A percentile compares a stretch with the other conserved stretches of the same genome.
Conservation (phyloP, 37 sponge, comb jelly and placozoan genomes). For the Cliona cf. orientalis region DNA sequence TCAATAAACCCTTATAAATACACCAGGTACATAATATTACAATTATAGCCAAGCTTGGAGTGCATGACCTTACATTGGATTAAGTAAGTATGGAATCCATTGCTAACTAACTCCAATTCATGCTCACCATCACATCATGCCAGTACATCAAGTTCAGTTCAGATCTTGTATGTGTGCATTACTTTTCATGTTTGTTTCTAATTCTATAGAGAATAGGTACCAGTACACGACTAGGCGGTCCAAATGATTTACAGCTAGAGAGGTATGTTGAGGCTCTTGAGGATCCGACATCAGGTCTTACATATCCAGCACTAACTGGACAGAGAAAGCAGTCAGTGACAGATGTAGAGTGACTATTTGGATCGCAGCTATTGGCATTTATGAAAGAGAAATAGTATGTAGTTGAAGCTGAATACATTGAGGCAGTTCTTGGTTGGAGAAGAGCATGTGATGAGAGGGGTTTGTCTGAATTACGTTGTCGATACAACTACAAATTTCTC, state of each 20-base stretch:
- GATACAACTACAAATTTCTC: conserved; percentile 23
- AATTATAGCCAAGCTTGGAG: neutral
- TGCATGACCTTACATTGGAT: too few species aligned
- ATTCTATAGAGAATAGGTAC: conserved; percentile 6
- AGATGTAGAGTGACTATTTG: conserved; percentile 24
- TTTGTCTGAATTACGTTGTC: neutral
- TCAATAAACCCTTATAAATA: too few species aligned
- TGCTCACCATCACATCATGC: too few species aligned
- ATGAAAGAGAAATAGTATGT: conserved; percentile 1
- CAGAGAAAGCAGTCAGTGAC: conserved; percentile 28
- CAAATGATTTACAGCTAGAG: conserved; percentile 2
- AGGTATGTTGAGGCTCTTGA: conserved; percentile 10
- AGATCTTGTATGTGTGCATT: too few species aligned
- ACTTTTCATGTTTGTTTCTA: too few species aligned
- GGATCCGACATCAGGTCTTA: conserved; percentile 13
- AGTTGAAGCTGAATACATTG: conserved; percentile 30
- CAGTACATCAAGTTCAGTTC: too few species aligned
- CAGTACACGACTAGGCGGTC: conserved; percentile 8
- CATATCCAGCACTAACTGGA: conserved; percentile 36
- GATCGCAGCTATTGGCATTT: neutral
- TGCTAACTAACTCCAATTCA: too few species aligned
- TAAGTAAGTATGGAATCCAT: too few species aligned
- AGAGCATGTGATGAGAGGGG: conserved; percentile 53
- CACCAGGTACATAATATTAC: neutral
- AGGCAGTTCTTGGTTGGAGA: conserved; percentile 22